A percentile compares a stretch with the other conserved stretches of the same genome.
phyloP scores from a whole-genome alignment of 2,113 vertebrate genomes.

The Protomyctophum bolini region DNA sequence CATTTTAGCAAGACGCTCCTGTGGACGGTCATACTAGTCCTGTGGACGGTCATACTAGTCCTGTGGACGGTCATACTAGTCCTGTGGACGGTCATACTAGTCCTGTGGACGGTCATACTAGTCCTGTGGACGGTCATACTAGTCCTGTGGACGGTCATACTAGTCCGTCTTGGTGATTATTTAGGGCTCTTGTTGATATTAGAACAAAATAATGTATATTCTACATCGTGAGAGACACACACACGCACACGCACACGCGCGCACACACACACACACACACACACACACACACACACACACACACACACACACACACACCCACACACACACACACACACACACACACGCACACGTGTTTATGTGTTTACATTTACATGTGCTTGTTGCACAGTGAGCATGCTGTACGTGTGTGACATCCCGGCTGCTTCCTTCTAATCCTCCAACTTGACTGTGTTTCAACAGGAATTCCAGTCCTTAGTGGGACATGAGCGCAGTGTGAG shows the following conservation, averaged over 20 bases:
- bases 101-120: too few species aligned
- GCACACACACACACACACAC: too few species aligned
- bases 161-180: slow-evolving; percentile 40
- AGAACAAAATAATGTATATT: slow-evolving; percentile 47
- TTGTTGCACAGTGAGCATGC: not conserved
- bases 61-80: too few species aligned
- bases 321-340: too few species aligned
- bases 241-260: too few species aligned
- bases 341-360: not conserved
- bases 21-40: slow-evolving; percentile 50
- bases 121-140: too few species aligned
- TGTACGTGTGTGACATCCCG: slow-evolving; percentile 50
- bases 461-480: slow-evolving; percentile 74
- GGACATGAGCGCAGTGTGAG: slow-evolving; percentile 64
- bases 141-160: too few species aligned
- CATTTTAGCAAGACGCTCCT: slow-evolving; percentile 55
- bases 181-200: slow-evolving; percentile 54
- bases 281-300: too few species aligned
- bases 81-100: too few species aligned
- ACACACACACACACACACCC: too few species aligned
- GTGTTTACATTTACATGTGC: not conserved
- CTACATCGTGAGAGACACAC: not conserved
- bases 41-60: slow-evolving; percentile 46
- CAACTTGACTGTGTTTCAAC: slow-evolving; percentile 59
- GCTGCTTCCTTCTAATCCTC: slow-evolving; percentile 52